Percentiles rank a stretch among this genome's conserved stretches.
Conservation (phyloP, 1,140 invertebrate genomes). For the Drosophila paulistorum region DNA sequence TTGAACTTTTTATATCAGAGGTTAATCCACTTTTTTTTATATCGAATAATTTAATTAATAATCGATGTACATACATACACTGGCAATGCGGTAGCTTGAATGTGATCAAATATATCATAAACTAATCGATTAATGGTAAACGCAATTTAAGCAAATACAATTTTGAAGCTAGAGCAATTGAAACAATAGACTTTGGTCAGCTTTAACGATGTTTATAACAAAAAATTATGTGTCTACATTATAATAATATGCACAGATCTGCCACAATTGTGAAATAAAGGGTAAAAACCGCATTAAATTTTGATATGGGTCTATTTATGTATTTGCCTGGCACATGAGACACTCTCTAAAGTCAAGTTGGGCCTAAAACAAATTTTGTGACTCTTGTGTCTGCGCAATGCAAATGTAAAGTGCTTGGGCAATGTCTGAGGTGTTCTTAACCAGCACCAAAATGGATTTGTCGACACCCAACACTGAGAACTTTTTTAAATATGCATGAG, state of each 20-base stretch:
- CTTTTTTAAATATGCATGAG: constrained; percentile 78
- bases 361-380: constrained; percentile 36
- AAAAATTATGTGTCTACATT: constrained; percentile 26
- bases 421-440: constrained; percentile 31
- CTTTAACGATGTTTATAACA: neutral
- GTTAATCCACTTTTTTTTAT: neutral
- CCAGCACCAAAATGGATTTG: constrained; percentile 66
- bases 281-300: constrained; percentile 62
- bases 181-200: constrained; percentile 2
- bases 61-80: too few species aligned
- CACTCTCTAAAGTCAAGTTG: constrained; percentile 32
- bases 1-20: neutral
- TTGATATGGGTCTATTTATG: constrained; percentile 70
- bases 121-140: neutral
- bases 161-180: neutral
- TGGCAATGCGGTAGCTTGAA: too few species aligned
- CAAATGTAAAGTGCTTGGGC: constrained; percentile 44
- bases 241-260: constrained; percentile 36
- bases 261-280: constrained; percentile 24
- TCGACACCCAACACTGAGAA: constrained; percentile 39
- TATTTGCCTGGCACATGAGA: constrained; percentile 55
- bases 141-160: neutral
- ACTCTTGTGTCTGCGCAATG: constrained; percentile 41
- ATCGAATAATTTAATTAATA: too few species aligned
- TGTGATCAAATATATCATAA: neutral